Evolutionary conservation across 2,797 vertebrate genomes (phyloP).

Genomic region (Thunnus albacares): DNA sequence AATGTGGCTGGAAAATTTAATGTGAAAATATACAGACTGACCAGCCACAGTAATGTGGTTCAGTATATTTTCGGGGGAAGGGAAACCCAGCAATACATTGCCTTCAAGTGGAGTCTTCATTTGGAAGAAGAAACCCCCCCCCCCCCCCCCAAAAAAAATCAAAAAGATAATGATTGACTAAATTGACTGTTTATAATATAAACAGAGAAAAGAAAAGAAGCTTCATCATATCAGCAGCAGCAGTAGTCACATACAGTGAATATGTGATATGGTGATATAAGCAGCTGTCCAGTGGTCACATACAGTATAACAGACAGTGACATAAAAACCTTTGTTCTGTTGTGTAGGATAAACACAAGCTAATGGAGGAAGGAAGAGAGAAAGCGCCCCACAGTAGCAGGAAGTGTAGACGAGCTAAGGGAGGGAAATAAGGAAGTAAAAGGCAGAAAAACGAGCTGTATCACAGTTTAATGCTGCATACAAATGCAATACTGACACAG

Average conservation of each 20-base stretch:
- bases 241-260: no score
- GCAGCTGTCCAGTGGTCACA: background rate
- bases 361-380: background rate
- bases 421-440: slow-evolving; percentile 24
- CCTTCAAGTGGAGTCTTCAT: background rate
- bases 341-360: background rate
- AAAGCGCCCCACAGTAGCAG: slow-evolving; percentile 6
- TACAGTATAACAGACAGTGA: background rate
- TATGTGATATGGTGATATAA: background rate
- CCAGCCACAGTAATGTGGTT: no score
- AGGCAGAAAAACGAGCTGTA: background rate
- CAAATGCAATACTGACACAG: no score
- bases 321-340: slow-evolving; percentile 18
- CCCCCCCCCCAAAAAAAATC: background rate
- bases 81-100: background rate
- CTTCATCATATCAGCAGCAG: background rate
- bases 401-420: slow-evolving; percentile 27
- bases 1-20: background rate
- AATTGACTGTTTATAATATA: background rate
- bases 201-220: background rate
- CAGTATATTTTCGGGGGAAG: background rate
- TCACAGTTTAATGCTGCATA: no score
- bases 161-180: no score
- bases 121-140: no score
- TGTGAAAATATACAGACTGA: no score